Evolutionary conservation across 2,113 vertebrate species (phyloP).

Genomic region (Phaethornis superciliosus): DNA sequence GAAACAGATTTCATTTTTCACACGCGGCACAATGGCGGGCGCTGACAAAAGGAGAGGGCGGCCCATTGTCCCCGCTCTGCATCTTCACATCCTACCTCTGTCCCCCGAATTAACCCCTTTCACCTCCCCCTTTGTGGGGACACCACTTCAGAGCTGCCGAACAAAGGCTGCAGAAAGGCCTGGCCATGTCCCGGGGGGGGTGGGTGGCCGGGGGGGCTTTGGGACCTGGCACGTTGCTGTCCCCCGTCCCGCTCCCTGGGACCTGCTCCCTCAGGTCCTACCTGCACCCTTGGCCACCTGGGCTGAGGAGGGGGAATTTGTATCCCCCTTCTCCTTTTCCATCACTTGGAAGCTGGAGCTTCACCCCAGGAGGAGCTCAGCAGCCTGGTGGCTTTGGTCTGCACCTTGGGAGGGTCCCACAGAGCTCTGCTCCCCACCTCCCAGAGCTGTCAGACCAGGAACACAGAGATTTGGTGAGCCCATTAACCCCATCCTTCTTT

Average conservation of each 20-base stretch:
- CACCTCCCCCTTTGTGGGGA: slow-evolving; percentile 76
- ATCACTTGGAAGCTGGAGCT: no score
- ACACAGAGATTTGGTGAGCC: background rate
- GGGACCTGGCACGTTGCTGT: background rate
- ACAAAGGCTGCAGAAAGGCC: slow-evolving; percentile 77
- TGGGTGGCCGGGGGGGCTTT: background rate
- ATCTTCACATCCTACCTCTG: slow-evolving; percentile 82
- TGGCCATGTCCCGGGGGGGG: slow-evolving; percentile 20
- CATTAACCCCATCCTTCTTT: background rate
- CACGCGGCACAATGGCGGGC: slow-evolving; percentile 78
- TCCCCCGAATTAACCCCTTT: slow-evolving; percentile 82
- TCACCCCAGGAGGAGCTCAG: no score
- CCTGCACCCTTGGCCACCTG: background rate
- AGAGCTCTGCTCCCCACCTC: background rate
- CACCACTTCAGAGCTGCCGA: slow-evolving; percentile 66
- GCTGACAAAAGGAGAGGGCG: slow-evolving; percentile 77
- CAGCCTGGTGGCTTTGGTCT: background rate
- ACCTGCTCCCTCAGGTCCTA: background rate
- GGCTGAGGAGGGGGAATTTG: background rate
- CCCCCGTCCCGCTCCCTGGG: background rate
- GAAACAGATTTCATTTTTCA: slow-evolving; percentile 82
- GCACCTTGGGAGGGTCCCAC: background rate
- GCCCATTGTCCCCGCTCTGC: slow-evolving; percentile 77
- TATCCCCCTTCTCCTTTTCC: background rate
- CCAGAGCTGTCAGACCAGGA: background rate